Evolutionary conservation across 2,797 vertebrate genomes (phyloP), one percentile per base, ranked within the genome.

Genomic region (Lagodon rhomboides): DNA sequence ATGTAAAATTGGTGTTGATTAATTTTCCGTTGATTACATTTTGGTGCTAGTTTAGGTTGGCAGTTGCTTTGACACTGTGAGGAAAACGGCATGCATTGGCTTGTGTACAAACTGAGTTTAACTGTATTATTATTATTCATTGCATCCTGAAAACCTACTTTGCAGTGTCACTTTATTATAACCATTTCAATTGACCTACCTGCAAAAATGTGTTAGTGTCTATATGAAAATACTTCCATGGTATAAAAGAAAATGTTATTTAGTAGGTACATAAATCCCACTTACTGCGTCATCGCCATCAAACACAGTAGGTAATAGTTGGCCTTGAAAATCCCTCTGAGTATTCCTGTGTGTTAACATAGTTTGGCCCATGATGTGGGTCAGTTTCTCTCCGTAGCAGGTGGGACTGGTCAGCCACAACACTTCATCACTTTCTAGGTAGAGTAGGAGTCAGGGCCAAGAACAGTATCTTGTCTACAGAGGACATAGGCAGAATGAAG

Each of bases 391-490:
- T 53, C 63, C 6, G 62, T 44, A 59, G 34, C 77, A 50, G 25
- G 58, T 67, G 68, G 53, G 61, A 68, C 60, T 62, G 44, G 59
- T 69, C 69, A 55, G 73, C 64, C 68, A 41, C 53, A 62, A 38
- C 75, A 70, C 79, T 85, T 83, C 62, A 84, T 88, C 79, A 90
- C 70, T 70, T 66, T 79, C 58, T 62, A 54, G 86, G 83, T 77
- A 58, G 68, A 77, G 82, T 79, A 58, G 70, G 72, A 80, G 82
- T 86, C 73, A 50, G 65, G 68, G 76, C 65, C 65, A 50, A 55
- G 72, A 80, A 72, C 70, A 74, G 60, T 64, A 75, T 78, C 73
- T 64, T 75, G 71, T 66, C 73, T 78, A 55, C 59, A 74, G 71
- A 75, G 58, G 79, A 86, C 66, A 75, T 17, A 22, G 67, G 69